Base-by-base conservation (phyloP, 2,797 vertebrate species). In the Enteromius viviparus region DNA sequence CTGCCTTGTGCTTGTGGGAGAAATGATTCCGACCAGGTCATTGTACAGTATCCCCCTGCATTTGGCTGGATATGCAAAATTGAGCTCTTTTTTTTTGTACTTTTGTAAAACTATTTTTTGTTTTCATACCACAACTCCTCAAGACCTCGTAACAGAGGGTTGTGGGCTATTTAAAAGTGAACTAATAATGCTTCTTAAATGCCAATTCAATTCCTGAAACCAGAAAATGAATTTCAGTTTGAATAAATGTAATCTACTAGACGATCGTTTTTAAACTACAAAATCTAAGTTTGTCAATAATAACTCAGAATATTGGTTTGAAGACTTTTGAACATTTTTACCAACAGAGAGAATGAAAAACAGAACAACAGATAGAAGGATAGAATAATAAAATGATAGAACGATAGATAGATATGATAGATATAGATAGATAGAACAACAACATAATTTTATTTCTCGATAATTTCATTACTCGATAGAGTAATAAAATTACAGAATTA, bases 31-130 rank as follows among this genome's bases (percentile, higher is more conserved):
- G 69, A 66, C 17, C 60, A 26, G 71, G 77, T 65, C 70, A 69
- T 75, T 77, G 77, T 49, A 72, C 26, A 26, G 26, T 26, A 32
- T 72, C 72, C 55, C 26, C 62, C 40, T 71, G 65, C 55, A 47
- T 78, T 81, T 81, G 78, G 26, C 29, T 34, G 49, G 70, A 83
- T 64, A 78, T 69, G 64, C 64, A 29, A 80, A 76, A 62, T 7
- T 49, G 3, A 70, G 23, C 62, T n/a, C n/a, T n/a, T n/a, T n/a
- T n/a, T n/a, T n/a, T n/a, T n/a, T n/a, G n/a, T n/a, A n/a, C 32
- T 79, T 79, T 23, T 26, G 55, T 66, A 15, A 64, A 79, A 42
- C 9, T 37, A 8, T 45, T 21, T 66, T 76, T 69, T 60, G 49
- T 55, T 68, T 65, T 71, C 19, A 65, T 45, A 37, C 47, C 45